Conservation (phyloP, 2,888 invertebrate species). For the Troides helena region DNA sequence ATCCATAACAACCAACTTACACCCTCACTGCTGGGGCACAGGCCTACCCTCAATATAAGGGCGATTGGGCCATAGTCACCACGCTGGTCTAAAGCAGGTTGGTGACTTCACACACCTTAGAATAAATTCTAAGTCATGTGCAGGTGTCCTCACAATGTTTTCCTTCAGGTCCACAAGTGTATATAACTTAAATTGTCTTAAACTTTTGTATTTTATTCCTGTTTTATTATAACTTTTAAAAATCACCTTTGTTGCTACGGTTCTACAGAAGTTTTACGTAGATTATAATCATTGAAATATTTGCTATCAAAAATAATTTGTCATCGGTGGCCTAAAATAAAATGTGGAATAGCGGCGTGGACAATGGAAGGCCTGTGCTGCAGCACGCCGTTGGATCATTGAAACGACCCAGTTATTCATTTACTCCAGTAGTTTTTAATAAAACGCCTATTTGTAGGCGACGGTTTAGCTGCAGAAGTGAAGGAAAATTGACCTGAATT, state of each 20-base stretch:
- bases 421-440: conserved; percentile 28
- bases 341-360: conserved; percentile 4
- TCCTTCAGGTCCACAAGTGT: too few relatives aligned
- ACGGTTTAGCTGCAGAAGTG: conserved; percentile 8
- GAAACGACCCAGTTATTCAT: conserved; percentile 28
- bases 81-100: too few relatives aligned
- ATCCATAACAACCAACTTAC: too few relatives aligned
- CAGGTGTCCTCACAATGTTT: too few relatives aligned
- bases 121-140: too few relatives aligned
- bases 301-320: conserved; percentile 16
- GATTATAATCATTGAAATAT: neutral
- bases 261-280: neutral
- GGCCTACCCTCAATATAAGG: too few relatives aligned
- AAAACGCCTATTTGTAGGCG: conserved; percentile 25
- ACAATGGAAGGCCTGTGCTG: conserved; percentile 24
- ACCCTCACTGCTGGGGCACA: too few relatives aligned
- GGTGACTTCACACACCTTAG: too few relatives aligned
- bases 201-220: neutral
- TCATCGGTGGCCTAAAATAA: conserved; percentile 17
- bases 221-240: neutral
- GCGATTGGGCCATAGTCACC: too few relatives aligned
- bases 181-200: too few relatives aligned
- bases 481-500: conserved; percentile 20
- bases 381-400: conserved; percentile 20
- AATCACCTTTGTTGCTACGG: neutral